Evolutionary conservation across 2,113 vertebrate species (phyloP).

Genomic region (Pipa parva): DNA sequence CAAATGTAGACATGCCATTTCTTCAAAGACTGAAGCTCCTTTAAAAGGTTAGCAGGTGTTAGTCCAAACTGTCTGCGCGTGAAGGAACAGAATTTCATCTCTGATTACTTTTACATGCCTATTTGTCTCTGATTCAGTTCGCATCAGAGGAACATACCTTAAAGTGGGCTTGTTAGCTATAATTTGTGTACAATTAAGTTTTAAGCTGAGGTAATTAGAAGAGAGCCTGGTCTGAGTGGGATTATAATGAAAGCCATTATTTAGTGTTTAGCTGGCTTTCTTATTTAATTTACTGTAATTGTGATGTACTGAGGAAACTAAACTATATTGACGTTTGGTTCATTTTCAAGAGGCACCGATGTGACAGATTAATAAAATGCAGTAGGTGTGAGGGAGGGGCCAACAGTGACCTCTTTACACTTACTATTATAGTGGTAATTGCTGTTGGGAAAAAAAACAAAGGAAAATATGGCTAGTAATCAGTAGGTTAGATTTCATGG

Average conservation of each 20-base stretch:
- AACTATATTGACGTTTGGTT: constrained; percentile 11
- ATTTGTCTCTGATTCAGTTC: neutral
- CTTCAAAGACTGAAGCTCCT: neutral
- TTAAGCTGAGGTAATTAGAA: constrained; percentile 18
- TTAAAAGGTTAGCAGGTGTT: neutral
- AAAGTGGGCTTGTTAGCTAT: constrained; percentile 10
- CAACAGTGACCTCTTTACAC: neutral
- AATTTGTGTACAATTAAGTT: constrained; percentile 37
- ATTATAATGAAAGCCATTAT: constrained; percentile 39
- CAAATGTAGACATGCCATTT: neutral
- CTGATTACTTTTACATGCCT: neutral
- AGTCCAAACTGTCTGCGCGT: neutral
- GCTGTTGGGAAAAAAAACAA: neutral
- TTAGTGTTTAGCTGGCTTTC: constrained; percentile 20
- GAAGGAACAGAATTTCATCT: neutral
- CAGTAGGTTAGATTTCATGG: too few species aligned
- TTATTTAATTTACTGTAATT: constrained; percentile 35
- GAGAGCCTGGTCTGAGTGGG: constrained; percentile 17
- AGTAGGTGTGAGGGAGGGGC: neutral
- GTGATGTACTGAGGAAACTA: constrained; percentile 14
- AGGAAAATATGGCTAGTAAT: too few species aligned
- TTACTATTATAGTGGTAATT: neutral
- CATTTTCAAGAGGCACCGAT: constrained; percentile 7
- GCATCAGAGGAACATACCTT: neutral
- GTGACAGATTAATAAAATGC: constrained; percentile 22